phyloP scores from a whole-genome alignment of 2,113 vertebrate genomes.

The Callaeas wilsoni region DNA sequence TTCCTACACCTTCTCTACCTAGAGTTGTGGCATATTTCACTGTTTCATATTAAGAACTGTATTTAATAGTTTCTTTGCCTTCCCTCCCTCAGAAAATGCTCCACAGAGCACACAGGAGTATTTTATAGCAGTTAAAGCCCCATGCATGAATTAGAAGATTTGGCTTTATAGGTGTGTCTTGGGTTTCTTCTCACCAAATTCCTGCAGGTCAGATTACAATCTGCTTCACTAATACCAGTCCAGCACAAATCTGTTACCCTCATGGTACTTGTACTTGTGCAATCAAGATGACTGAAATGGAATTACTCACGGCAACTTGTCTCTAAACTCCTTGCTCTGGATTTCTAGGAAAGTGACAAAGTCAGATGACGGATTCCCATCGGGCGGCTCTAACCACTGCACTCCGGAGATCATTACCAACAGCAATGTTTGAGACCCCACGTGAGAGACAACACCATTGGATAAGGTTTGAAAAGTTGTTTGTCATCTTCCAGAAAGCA shows the following conservation, averaged over 20 bases:
- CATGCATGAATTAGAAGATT: neutral
- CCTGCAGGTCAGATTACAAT: neutral
- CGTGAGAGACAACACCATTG: fast-evolving
- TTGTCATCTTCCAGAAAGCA: neutral
- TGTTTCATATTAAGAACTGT: neutral
- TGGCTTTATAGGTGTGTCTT: neutral
- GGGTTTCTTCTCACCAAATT: neutral
- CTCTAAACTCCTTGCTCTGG: neutral
- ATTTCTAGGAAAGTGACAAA: neutral
- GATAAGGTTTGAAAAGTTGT: neutral
- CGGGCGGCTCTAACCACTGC: neutral
- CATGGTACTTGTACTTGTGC: neutral
- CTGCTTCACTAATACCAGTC: neutral
- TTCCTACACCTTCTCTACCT: neutral
- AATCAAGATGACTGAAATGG: neutral
- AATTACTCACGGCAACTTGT: neutral
- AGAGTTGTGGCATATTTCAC: neutral
- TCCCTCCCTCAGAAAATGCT: neutral
- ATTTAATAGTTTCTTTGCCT: neutral
- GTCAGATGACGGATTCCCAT: neutral
- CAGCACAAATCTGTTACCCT: neutral
- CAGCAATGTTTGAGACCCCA: neutral
- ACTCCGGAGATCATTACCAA: neutral
- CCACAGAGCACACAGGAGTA: neutral
- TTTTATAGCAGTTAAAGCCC: neutral